phyloP scores from a whole-genome alignment of 2,113 vertebrate genomes.

The Lasiurus cinereus region DNA sequence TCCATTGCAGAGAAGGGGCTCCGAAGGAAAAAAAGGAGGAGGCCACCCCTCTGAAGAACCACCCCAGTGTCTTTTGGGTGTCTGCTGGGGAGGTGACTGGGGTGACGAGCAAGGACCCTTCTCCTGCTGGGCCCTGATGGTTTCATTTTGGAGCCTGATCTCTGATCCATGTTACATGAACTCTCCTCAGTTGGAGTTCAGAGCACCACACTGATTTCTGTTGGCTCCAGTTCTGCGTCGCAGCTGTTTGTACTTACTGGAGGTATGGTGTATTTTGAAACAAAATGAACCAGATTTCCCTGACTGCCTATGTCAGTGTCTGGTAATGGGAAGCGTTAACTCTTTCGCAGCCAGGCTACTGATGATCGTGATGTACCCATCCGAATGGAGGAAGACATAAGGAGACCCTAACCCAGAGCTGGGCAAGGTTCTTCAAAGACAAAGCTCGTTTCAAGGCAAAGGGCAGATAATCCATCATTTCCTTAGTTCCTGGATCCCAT shows the following conservation, averaged over 20 bases:
- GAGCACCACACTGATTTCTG: constrained; percentile 74
- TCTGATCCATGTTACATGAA: constrained; percentile 70
- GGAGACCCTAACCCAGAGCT: neutral
- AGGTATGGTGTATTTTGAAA: constrained; percentile 82
- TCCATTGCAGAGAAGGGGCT: neutral
- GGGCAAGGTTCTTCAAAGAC: neutral
- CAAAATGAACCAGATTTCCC: constrained; percentile 78
- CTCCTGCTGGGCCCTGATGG: constrained; percentile 57
- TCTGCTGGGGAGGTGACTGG: neutral
- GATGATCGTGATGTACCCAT: too few relatives aligned
- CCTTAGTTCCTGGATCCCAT: neutral
- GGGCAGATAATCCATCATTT: neutral
- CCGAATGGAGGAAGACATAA: neutral
- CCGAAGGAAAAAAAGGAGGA: neutral
- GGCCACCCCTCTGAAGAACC: neutral
- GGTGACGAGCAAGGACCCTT: constrained; percentile 4
- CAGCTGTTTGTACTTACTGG: constrained; percentile 82
- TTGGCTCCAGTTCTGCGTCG: constrained; percentile 70
- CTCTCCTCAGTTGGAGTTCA: constrained; percentile 67
- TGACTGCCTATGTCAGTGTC: constrained; percentile 71
- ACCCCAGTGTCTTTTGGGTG: constrained; percentile 2
- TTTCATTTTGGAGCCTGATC: constrained; percentile 48
- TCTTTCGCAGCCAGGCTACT: constrained; percentile 45
- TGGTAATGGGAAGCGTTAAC: constrained; percentile 69
- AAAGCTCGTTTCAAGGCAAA: constrained; percentile 15